These are phyloP conservation scores for Sarcophaga bullata DNA, from an alignment of 1,140 invertebrate species.

Conservation along the genomic window DNA sequence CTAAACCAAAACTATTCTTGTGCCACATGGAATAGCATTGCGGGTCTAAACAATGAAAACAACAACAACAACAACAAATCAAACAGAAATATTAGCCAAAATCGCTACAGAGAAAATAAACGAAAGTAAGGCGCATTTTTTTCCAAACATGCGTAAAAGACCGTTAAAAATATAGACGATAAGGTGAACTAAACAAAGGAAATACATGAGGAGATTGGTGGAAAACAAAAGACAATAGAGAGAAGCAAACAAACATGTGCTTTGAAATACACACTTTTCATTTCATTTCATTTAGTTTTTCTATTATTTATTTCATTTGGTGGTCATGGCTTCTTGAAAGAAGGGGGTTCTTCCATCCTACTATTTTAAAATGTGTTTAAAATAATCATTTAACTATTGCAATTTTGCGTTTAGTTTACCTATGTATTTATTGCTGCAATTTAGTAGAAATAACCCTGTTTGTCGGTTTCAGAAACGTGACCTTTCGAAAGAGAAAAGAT, in stretches of 20 bases:
- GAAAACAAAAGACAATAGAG: background rate
- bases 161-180: background rate
- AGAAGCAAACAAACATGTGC: constrained; percentile 25
- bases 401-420: background rate
- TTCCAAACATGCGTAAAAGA: constrained; percentile 31
- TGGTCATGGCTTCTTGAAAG: background rate
- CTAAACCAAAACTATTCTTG: constrained; percentile 21
- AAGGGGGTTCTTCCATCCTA: background rate
- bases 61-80: background rate
- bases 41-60: too few relatives aligned
- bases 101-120: background rate
- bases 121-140: constrained; percentile 28
- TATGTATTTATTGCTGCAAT: background rate
- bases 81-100: background rate
- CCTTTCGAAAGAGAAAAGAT: background rate
- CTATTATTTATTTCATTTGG: background rate
- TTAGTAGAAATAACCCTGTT: background rate
- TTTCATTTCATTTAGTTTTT: background rate
- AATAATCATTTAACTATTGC: background rate
- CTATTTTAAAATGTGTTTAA: background rate
- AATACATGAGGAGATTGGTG: too few relatives aligned
- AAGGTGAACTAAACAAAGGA: too few relatives aligned
- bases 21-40: background rate
- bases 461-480: constrained; percentile 1
- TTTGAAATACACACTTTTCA: background rate